Evolutionary conservation across 2,797 vertebrate genomes (phyloP), one percentile per base, ranked within the genome.

Genomic region (Diceros bicornis): DNA sequence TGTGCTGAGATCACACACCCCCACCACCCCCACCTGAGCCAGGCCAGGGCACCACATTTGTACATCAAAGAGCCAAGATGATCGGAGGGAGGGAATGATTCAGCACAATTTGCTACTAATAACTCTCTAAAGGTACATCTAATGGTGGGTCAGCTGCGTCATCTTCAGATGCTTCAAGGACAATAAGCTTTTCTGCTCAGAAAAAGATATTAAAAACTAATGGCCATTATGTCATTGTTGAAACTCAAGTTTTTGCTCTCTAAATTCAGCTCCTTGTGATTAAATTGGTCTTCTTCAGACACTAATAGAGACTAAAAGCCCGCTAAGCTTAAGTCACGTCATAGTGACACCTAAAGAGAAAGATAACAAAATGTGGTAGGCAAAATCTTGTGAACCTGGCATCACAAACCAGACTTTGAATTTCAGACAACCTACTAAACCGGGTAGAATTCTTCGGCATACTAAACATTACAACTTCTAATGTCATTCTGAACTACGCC

Each of bases 401-500:
- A 72, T 94, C 78, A 89, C 27, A 92, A 41, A 62, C 16, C 21
- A 95, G 77, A 91, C 47, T 71, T 75, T 32, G n/a, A 83, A 61
- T 64, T 74, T 91, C 44, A 69, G 44, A 87, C 21, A 59, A 52
- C 25, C 34, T 69, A 55, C n/a, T 68, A 44, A 79, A 93, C 83
- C 27, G 4, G 9, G 21, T 29, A 61, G 61, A 75, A 68, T 72
- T 72, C 71, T 92, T 57, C 68, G 44, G 10, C 41, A 50, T 50
- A 64, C 20, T 29, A 55, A 94, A 88, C 25, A 44, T n/a, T 37
- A 41, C 29, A 52, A 74, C 16, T 20, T 91, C 44, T 55, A 47
- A 7, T 41, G 81, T 44, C 41, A 74, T 71, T 77, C 74, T 32
- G 47, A 89, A 69, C 25, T 59, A 18, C 12, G 50, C 8, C 16